A percentile compares a stretch with the other conserved stretches of the same genome.
Evolutionary conservation across 2,797 vertebrate species (phyloP).

Genomic region (Pachyuromys duprasi): DNA sequence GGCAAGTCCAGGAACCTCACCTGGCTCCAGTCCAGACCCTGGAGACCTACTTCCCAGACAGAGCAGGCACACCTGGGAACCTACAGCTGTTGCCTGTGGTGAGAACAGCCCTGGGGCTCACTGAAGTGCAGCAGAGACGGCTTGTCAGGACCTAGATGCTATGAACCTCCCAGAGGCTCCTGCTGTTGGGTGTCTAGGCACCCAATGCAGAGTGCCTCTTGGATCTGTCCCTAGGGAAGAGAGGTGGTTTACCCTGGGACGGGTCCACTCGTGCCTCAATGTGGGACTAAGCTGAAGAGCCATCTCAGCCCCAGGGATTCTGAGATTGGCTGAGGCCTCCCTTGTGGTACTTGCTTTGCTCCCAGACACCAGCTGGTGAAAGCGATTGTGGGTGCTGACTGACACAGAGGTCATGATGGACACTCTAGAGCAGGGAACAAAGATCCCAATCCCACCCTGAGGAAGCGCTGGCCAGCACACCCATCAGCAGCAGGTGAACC

Average conservation of each 20-base stretch:
- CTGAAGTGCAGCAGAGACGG: background rate
- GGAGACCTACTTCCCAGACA: background rate
- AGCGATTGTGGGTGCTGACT: accelerated
- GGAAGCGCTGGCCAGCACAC: background rate
- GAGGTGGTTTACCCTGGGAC: background rate
- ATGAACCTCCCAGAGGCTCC: background rate
- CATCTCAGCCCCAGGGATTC: too few relatives aligned
- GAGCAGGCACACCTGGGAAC: background rate
- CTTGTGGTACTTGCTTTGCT: background rate
- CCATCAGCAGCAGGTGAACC: too few relatives aligned
- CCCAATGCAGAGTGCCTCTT: background rate
- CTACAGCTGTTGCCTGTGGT: background rate
- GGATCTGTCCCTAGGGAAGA: background rate
- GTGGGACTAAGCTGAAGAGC: background rate
- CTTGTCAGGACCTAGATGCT: background rate
- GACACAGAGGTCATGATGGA: accelerated
- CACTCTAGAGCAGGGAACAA: background rate
- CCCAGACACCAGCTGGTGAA: background rate
- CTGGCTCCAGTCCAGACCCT: background rate
- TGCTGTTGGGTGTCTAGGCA: background rate
- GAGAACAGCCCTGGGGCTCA: background rate
- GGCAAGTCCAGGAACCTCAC: background rate
- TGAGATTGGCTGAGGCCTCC: background rate
- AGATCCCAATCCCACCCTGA: accelerated
- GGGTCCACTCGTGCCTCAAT: too few relatives aligned